A percentile compares a stretch with the other conserved stretches of the same genome.
phyloP scores from a whole-genome alignment of 2,113 vertebrate genomes.

The Python bivittatus region DNA sequence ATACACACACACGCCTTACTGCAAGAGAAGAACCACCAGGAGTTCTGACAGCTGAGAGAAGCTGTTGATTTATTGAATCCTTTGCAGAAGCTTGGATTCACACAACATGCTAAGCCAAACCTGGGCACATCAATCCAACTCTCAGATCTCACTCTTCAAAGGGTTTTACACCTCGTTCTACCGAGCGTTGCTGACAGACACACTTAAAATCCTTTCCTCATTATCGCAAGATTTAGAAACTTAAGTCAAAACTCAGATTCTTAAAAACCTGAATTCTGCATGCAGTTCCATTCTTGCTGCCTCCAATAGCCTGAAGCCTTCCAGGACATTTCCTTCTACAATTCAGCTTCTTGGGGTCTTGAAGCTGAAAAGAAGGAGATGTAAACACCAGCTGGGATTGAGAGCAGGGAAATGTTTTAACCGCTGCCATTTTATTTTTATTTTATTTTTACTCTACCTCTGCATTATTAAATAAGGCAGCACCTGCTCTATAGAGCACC shows the following conservation, averaged over 20 bases:
- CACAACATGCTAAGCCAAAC: background rate
- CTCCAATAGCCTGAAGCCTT: background rate
- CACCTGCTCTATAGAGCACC: background rate
- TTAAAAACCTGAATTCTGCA: background rate
- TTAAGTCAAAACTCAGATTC: background rate
- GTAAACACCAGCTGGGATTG: background rate
- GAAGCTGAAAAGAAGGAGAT: background rate
- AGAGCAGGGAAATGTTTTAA: background rate
- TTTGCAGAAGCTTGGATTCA: background rate
- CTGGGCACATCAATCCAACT: background rate
- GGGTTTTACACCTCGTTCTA: background rate
- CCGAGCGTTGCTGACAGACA: background rate
- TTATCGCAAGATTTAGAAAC: background rate
- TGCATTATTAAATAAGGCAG: background rate
- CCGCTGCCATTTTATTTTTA: background rate
- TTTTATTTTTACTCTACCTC: background rate
- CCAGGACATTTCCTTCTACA: background rate
- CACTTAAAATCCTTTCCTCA: background rate
- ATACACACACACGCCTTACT: background rate
- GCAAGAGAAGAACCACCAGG: background rate
- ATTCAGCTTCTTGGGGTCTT: background rate
- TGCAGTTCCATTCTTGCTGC: background rate
- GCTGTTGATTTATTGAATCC: background rate
- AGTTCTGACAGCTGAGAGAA: background rate
- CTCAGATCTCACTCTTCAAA: background rate